These are phyloP conservation scores for Drosophila setifemur DNA, from an alignment of 1,140 invertebrate genomes.

Conservation along the genomic window DNA sequence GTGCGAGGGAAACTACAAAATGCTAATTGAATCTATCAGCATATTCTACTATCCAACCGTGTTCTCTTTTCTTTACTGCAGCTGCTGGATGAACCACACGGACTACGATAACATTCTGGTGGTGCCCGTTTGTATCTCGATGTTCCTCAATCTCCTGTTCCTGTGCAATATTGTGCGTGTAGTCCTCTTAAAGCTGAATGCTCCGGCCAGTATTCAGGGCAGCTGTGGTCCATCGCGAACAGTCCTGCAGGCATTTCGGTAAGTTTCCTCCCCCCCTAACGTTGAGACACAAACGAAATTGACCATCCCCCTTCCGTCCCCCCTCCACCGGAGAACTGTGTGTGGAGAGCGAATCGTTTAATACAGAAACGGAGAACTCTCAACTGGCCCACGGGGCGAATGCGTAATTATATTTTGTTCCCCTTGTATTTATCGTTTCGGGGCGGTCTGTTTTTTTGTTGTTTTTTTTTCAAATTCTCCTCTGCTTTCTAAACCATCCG, in stretches of 20 bases:
- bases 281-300: constrained; percentile 27
- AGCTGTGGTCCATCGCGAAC: constrained; percentile 86
- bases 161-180: constrained; percentile 97
- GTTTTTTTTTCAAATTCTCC: background rate
- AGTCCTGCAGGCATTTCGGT: constrained; percentile 91
- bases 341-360: background rate
- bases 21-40: constrained; percentile 41
- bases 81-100: constrained; percentile 93
- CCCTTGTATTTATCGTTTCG: constrained; percentile 38
- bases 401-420: constrained; percentile 70
- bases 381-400: constrained; percentile 54
- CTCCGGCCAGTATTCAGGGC: constrained; percentile 84
- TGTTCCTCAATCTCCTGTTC: constrained; percentile 93
- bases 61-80: constrained; percentile 68
- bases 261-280: constrained; percentile 57
- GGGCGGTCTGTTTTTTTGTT: background rate
- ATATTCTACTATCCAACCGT: background rate
- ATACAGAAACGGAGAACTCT: constrained; percentile 10
- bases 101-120: constrained; percentile 88
- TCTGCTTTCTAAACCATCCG: background rate
- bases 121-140: constrained; percentile 90
- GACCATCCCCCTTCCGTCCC: background rate
- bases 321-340: too few species aligned
- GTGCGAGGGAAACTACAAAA: too few species aligned
- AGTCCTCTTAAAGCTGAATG: constrained; percentile 93